phyloP scores from a whole-genome alignment of 2,888 invertebrate species.

The Graphium colonna region DNA sequence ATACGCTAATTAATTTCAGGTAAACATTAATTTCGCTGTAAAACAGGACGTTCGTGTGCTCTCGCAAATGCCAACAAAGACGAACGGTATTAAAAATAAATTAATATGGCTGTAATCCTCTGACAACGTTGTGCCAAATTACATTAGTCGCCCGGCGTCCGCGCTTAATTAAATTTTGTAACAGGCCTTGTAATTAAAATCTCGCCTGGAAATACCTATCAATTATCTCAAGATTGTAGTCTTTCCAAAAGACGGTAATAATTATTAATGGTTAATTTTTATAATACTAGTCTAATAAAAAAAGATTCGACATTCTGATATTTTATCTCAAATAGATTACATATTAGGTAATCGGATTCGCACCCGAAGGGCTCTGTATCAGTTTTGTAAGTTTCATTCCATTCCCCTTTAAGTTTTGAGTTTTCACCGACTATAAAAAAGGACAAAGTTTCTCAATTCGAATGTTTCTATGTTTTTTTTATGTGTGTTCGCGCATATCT shows the following conservation, averaged over 20 bases:
- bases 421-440: too few relatives aligned
- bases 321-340: too few relatives aligned
- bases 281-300: too few relatives aligned
- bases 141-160: constrained; percentile 14
- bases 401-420: too few relatives aligned
- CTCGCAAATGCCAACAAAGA: neutral
- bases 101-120: constrained; percentile 12
- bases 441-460: too few relatives aligned
- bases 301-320: too few relatives aligned
- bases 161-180: constrained; percentile 22
- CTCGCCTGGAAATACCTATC: constrained; percentile 14
- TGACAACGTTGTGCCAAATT: constrained; percentile 17
- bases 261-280: constrained; percentile 4
- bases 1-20: neutral
- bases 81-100: constrained; percentile 7
- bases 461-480: too few relatives aligned
- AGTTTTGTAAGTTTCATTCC: too few relatives aligned
- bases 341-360: too few relatives aligned
- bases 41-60: neutral
- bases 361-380: too few relatives aligned
- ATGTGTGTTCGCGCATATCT: too few relatives aligned
- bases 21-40: neutral
- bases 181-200: constrained; percentile 22
- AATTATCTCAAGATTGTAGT: constrained; percentile 12
- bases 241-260: constrained; percentile 2